Evolutionary conservation across 2,888 invertebrate genomes (phyloP), one percentile per base, ranked within the genome.

Genomic region (Corbicula japonica): DNA sequence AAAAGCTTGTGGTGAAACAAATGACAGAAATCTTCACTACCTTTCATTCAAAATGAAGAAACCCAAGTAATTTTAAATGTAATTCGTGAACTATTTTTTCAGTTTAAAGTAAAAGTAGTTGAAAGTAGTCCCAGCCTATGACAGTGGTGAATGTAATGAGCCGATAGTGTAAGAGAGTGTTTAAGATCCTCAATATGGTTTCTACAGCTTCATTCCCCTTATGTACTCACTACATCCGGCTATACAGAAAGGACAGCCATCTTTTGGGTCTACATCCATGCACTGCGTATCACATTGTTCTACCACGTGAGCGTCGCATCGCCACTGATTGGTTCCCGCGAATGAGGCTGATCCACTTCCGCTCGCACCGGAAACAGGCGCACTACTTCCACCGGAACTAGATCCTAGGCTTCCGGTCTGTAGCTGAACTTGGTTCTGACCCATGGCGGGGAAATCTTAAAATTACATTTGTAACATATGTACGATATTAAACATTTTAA

Each of bases 271-370:
- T 4, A 77, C 68, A 46, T 77, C 77, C 30, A 77, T 21, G 50
- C 77, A 77, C 38, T 77, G 68, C 21, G 63, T 23, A 32, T 77
- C 77, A 56, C 77, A 77, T 38, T 61, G 38, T 8, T 56, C 62
- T 3, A 77, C 38, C 46, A 73, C 62, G 48, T 77, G 77, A 54
- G 60, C 60, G 38, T 77, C 77, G 61, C 77, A 77, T 8, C 73
- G 77, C 77, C 77, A 77, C 6, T 68, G 72, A 62, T 77, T 77
- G 62, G 77, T 77, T 48, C 77, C 77, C 6, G 68, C 44, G 63
- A 72, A 77, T 3, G 66, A 72, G 48, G 62, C 72, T 0, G 76
- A 66, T 6, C 65, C 63, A 15, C 58, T 35, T 28, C 60, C 38
- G 32, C 58, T 26, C 1, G 41, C 21, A 12, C 34, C 15, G 0